Conservation (phyloP, 2,797 vertebrate species). For the Chelidonichthys spinosus region DNA sequence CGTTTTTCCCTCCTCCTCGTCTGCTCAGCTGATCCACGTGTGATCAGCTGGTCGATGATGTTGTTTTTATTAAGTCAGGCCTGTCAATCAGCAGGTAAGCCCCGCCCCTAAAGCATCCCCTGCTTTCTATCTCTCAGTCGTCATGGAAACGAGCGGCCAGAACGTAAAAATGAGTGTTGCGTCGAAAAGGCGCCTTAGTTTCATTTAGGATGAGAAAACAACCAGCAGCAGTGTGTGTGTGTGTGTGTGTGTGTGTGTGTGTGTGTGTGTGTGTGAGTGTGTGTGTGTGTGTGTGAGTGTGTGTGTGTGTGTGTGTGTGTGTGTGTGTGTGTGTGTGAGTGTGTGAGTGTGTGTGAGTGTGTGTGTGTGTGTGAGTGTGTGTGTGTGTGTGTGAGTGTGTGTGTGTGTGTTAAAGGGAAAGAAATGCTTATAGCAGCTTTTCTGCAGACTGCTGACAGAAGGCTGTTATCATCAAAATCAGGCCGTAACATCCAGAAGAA, state of each 20-base stretch:
- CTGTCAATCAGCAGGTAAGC: too few species aligned
- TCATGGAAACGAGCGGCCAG: too few species aligned
- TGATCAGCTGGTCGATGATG: too few species aligned
- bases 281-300: slow-evolving; percentile 3
- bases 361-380: neutral
- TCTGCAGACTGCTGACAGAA: slow-evolving; percentile 68
- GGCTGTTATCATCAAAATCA: slow-evolving; percentile 63
- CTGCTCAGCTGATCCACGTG: too few species aligned
- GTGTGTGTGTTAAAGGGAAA: slow-evolving; percentile 33
- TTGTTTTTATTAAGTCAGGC: too few species aligned
- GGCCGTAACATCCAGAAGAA: slow-evolving; percentile 61
- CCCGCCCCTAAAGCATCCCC: too few species aligned
- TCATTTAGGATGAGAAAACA: too few species aligned
- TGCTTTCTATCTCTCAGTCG: too few species aligned
- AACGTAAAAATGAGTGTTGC: too few species aligned
- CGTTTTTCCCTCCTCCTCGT: too few species aligned
- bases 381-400: slow-evolving; percentile 5
- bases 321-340: slow-evolving; percentile 14
- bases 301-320: slow-evolving; percentile 5
- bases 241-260: slow-evolving; percentile 11
- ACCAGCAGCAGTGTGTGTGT: neutral
- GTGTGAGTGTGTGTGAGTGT: too few species aligned
- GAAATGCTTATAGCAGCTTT: slow-evolving; percentile 61
- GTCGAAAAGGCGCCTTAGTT: too few species aligned
- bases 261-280: neutral